A percentile compares a stretch with the other conserved stretches of the same genome.
Evolutionary conservation across 2,797 vertebrate genomes (phyloP).

Genomic region (Sciurus carolinensis): DNA sequence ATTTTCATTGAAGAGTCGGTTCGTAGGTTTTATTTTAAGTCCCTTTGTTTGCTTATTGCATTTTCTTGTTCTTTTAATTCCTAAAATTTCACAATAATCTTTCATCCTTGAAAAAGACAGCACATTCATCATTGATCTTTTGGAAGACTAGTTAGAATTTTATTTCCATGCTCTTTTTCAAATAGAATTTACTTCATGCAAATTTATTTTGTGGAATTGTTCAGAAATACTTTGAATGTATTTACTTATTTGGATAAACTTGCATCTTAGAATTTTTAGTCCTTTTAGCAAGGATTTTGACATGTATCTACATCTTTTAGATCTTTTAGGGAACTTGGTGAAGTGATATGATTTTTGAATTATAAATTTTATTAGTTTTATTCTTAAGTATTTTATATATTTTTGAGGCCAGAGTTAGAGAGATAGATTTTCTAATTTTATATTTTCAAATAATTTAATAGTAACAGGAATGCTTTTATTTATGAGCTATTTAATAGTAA

Average conservation of each 20-base stretch:
- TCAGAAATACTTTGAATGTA: background rate
- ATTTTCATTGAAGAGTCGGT: background rate
- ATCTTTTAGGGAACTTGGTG: background rate
- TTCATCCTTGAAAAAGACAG: background rate
- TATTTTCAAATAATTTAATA: too few relatives aligned
- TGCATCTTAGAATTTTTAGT: background rate
- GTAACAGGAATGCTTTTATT: too few relatives aligned
- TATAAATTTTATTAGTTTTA: background rate
- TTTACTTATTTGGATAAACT: background rate
- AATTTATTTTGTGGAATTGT: background rate
- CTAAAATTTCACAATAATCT: background rate
- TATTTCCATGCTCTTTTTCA: background rate
- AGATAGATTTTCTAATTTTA: too few relatives aligned
- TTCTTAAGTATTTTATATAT: background rate
- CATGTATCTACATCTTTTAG: background rate
- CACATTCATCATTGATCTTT: background rate
- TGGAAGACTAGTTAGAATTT: background rate
- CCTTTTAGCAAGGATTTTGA: background rate
- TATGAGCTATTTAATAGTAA: too few relatives aligned
- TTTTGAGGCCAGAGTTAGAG: background rate
- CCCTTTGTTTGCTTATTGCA: background rate
- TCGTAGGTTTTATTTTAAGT: background rate
- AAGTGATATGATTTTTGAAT: background rate
- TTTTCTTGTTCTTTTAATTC: background rate
- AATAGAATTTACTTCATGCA: background rate